Evolutionary conservation across 2,888 invertebrate genomes (phyloP).

Genomic region (Noctua janthina): DNA sequence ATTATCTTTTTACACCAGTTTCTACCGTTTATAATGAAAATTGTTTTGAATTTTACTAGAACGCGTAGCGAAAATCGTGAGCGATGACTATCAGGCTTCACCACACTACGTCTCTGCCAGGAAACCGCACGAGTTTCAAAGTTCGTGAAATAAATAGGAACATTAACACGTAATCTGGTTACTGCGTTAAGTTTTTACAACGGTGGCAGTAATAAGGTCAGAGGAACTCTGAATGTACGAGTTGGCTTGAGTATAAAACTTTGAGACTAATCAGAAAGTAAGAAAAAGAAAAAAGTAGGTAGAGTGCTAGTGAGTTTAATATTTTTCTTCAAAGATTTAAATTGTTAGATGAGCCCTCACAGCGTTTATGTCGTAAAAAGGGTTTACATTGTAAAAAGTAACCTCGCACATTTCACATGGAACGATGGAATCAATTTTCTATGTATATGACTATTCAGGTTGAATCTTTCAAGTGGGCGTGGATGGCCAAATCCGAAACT

Average conservation of each 20-base stretch:
- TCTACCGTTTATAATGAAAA: slow-evolving; percentile 22
- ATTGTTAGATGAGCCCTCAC: background rate
- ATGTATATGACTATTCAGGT: too few species aligned
- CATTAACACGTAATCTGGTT: slow-evolving; percentile 63
- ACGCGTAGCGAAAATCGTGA: slow-evolving; percentile 52
- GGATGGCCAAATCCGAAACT: too few species aligned
- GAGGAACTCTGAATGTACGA: slow-evolving; percentile 37
- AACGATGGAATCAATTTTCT: background rate
- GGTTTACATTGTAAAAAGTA: background rate
- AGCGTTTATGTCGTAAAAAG: background rate
- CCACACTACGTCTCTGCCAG: slow-evolving; percentile 50
- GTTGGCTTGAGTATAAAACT: slow-evolving; percentile 41
- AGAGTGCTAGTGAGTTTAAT: background rate
- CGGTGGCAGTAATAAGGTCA: slow-evolving; percentile 37
- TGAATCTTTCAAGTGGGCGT: too few species aligned
- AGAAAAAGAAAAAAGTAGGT: background rate
- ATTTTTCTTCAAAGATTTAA: background rate
- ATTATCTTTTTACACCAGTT: slow-evolving; percentile 22
- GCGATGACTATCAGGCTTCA: slow-evolving; percentile 60
- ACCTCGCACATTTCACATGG: background rate
- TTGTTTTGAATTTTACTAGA: slow-evolving; percentile 32
- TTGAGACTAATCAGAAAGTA: slow-evolving; percentile 36
- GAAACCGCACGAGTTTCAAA: slow-evolving; percentile 58
- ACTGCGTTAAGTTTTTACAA: slow-evolving; percentile 59
- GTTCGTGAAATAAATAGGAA: slow-evolving; percentile 61